Evolutionary conservation across 2,888 invertebrate species (phyloP).

Genomic region (Cordilura impudica): DNA sequence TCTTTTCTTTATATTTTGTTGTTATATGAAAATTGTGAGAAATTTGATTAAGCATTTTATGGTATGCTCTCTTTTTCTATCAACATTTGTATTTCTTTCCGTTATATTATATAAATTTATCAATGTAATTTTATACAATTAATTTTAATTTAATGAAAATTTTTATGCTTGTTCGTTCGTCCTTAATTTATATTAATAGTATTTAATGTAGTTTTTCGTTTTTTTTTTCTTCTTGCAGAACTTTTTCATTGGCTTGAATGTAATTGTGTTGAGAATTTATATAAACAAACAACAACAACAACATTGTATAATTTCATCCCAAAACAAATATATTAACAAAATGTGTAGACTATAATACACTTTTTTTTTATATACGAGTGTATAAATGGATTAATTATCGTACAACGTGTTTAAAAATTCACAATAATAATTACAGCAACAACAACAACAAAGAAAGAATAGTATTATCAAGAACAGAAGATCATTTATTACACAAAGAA

Average conservation of each 20-base stretch:
- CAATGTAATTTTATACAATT: constrained; percentile 2
- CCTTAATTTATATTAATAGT: constrained; percentile 38
- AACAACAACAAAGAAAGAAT: constrained; percentile 1
- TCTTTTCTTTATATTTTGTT: background rate
- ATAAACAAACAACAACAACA: constrained; percentile 25
- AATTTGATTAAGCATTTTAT: background rate
- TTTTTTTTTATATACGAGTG: constrained; percentile 19
- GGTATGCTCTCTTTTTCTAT: background rate
- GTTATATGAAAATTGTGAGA: background rate
- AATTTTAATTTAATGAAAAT: constrained; percentile 20
- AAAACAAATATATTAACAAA: no score
- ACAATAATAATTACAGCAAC: constrained; percentile 21
- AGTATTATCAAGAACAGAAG: constrained; percentile 33
- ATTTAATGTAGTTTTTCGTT: constrained; percentile 2
- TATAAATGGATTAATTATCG: constrained; percentile 45
- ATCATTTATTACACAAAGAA: background rate
- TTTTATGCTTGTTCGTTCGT: background rate
- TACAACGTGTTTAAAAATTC: constrained; percentile 37
- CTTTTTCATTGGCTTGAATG: constrained; percentile 41
- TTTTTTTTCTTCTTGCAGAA: constrained; percentile 41
- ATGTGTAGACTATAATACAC: constrained; percentile 56
- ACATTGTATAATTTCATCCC: constrained; percentile 41
- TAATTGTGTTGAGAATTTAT: constrained; percentile 37
- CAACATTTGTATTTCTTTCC: background rate
- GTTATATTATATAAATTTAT: background rate